Evolutionary conservation across 2,113 vertebrate genomes (phyloP), one percentile per base, ranked within the genome.

Genomic region (Pseudorectes ferrugineus): DNA sequence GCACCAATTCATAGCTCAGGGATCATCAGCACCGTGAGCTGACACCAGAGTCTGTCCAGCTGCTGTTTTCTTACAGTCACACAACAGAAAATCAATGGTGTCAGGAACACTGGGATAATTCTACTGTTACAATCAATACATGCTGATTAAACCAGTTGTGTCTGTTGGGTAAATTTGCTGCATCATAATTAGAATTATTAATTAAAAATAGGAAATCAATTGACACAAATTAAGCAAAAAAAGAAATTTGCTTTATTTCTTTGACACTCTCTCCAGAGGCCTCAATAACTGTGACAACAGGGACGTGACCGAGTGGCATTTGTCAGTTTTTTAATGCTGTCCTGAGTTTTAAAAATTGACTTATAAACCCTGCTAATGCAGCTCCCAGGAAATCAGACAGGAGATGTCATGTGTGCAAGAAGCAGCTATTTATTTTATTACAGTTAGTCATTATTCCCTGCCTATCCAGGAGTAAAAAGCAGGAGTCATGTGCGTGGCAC

Each of bases 161-260:
- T 96, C 97, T 96, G 93, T 94, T 98, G 98, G 98, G 98, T 98
- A 98, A 98, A 98, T 98, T 98, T 98, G 98, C 98, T 98, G 98
- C 98, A 99, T 99, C 98, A 99, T 99, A 99, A 99, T 99, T 99
- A 99, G 98, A 99, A 99, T 99, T 99, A 99, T 99, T 99, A 99
- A 99, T 99, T 99, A 99, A 98, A 99, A 99, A 99, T 98, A 98
- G 99, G 99, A 99, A 99, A 99, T 99, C 99, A 94, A 99, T 99
- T 96, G 98, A 98, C 98, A 98, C 98, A 99, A 99, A 99, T 99
- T 98, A 99, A 98, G 98, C 97, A 94, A 95, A 97, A 97, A 97
- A 96, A 98, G 97, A 97, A 98, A 97, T 98, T 95, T 93, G 89
- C 97, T 98, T 98, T 98, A 98, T 98, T 96, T 89, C 98, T 95